Evolutionary conservation across 2,113 vertebrate genomes (phyloP).

Genomic region (Cyrtonyx montezumae): DNA sequence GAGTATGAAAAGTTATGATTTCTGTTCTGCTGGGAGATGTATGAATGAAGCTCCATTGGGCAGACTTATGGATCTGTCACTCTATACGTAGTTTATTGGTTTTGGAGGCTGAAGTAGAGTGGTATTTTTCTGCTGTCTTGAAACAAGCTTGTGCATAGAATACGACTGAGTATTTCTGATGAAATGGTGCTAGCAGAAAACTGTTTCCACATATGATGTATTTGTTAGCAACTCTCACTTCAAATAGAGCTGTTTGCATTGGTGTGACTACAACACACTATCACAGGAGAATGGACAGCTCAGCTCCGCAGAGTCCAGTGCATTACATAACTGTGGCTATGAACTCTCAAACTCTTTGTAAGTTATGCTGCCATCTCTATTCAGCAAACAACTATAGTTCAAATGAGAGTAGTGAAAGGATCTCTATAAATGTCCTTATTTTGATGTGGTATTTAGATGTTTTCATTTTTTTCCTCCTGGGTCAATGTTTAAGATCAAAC

Average conservation of each 20-base stretch:
- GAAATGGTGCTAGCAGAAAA: not conserved
- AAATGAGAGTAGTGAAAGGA: not conserved
- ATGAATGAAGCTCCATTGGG: not conserved
- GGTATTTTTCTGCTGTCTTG: not conserved
- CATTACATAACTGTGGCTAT: not conserved
- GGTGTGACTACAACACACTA: rapidly evolving
- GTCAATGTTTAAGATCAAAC: not conserved
- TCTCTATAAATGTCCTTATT: not conserved
- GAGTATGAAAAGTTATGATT: not conserved
- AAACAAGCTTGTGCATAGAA: not conserved
- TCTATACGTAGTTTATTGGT: not conserved
- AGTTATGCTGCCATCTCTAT: not conserved
- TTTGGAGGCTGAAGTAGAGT: not conserved
- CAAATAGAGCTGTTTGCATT: not conserved
- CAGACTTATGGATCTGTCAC: not conserved
- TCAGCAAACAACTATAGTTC: not conserved
- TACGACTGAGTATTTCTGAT: not conserved
- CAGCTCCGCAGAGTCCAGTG: not conserved
- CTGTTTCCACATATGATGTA: not conserved
- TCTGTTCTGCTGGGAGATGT: not conserved
- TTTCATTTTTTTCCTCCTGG: not conserved
- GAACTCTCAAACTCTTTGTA: not conserved
- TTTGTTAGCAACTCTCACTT: not conserved
- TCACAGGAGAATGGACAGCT: not conserved
- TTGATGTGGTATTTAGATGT: not conserved